phyloP scores from a whole-genome alignment of 2,797 vertebrate genomes.

The Synaphobranchus kaupii region DNA sequence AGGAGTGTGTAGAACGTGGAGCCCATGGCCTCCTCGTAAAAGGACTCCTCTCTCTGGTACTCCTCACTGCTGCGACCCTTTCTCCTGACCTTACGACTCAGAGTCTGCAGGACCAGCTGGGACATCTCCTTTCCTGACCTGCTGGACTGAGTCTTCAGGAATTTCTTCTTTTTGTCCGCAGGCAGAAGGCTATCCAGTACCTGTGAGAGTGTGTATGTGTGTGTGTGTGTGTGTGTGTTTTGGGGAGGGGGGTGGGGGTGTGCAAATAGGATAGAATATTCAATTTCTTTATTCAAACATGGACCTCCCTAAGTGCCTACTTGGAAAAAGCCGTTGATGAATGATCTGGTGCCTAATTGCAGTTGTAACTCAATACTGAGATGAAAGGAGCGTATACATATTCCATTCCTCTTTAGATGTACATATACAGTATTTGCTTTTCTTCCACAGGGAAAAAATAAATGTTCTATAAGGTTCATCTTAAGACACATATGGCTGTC shows the following conservation, averaged over 20 bases:
- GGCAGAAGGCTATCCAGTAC: constrained; percentile 47
- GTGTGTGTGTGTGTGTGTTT: no score
- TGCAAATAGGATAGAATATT: neutral
- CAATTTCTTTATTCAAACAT: neutral
- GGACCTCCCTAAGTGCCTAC: neutral
- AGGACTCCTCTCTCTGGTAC: constrained; percentile 44
- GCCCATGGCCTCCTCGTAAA: constrained; percentile 53
- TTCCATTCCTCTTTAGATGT: neutral
- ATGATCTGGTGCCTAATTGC: neutral
- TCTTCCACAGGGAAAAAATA: neutral
- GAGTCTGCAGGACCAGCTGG: constrained; percentile 42
- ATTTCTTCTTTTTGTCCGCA: constrained; percentile 41
- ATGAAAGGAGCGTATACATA: neutral
- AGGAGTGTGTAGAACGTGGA: constrained; percentile 43
- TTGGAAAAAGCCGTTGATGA: neutral
- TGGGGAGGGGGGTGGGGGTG: neutral
- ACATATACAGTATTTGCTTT: neutral
- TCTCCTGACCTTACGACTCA: constrained; percentile 45
- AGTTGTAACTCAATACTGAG: neutral
- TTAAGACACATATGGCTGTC: no score
- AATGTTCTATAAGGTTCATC: neutral
- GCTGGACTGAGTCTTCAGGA: constrained; percentile 39
- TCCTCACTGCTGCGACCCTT: constrained; percentile 35
- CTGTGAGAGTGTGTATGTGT: constrained; percentile 8
- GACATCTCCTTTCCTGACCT: constrained; percentile 45